Evolutionary conservation across 2,113 vertebrate genomes (phyloP).

Genomic region (Abramis brama): DNA sequence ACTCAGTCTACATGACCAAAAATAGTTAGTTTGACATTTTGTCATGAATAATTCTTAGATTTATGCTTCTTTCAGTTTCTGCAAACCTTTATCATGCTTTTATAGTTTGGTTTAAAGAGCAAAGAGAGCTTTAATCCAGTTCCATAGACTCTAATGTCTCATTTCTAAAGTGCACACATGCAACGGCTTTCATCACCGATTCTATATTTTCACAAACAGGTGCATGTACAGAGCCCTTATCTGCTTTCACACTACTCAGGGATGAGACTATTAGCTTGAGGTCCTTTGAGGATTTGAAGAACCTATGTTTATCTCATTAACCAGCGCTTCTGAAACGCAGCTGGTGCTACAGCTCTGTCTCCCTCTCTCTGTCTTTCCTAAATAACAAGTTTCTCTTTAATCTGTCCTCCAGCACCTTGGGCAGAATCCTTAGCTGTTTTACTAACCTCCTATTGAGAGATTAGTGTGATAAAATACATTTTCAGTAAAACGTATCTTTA

Average conservation of each 20-base stretch:
- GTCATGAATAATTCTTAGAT: neutral
- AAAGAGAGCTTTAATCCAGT: neutral
- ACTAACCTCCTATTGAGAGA: slow-evolving; percentile 17
- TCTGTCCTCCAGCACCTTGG: slow-evolving; percentile 10
- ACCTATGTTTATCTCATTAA: slow-evolving; percentile 38
- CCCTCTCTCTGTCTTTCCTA: neutral
- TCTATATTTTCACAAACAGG: slow-evolving; percentile 26
- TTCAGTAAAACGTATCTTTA: neutral
- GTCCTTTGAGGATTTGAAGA: slow-evolving; percentile 18
- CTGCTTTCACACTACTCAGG: neutral
- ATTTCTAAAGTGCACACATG: neutral
- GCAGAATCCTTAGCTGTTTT: slow-evolving; percentile 21
- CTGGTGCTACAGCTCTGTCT: slow-evolving; percentile 7
- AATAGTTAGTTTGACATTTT: neutral
- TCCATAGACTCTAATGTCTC: neutral
- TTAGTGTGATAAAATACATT: slow-evolving; percentile 10
- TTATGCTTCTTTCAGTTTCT: neutral
- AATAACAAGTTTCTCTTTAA: slow-evolving; percentile 23
- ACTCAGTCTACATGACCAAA: neutral
- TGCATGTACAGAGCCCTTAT: neutral
- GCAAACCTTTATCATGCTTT: neutral
- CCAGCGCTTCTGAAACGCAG: slow-evolving; percentile 29
- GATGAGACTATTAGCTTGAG: slow-evolving; percentile 2
- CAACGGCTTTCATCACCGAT: neutral
- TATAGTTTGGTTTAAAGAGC: neutral